These are phyloP conservation scores for Cynodonichthys magdalenae DNA, from an alignment of 2,797 vertebrate species.

Conservation along the genomic window DNA sequence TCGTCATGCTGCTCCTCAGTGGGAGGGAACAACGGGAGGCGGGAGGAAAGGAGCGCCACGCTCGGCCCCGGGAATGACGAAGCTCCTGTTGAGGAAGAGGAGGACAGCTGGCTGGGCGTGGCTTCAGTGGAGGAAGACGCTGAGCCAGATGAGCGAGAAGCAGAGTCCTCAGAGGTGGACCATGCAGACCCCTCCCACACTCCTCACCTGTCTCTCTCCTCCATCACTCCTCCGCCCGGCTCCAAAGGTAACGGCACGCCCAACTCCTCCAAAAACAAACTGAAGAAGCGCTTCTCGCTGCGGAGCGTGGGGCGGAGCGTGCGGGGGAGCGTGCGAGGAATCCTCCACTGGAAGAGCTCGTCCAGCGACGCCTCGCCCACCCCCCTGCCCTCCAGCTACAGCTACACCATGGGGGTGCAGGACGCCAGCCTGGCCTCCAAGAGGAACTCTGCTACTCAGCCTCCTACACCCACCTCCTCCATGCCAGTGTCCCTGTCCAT, in stretches of 20 bases:
- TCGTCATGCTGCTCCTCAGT: conserved; percentile 83
- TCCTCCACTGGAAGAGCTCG: conserved; percentile 90
- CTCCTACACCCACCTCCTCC: conserved; percentile 71
- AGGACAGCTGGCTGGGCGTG: conserved; percentile 75
- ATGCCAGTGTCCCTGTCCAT: conserved; percentile 81
- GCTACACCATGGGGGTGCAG: conserved; percentile 82
- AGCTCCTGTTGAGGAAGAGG: conserved; percentile 73
- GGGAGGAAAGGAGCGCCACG: conserved; percentile 58
- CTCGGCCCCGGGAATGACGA: conserved; percentile 54
- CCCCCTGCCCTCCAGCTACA: conserved; percentile 81
- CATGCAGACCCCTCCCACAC: conserved; percentile 52
- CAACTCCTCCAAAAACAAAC: conserved; percentile 83
- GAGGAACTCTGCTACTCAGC: conserved; percentile 73
- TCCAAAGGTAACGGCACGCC: conserved; percentile 66
- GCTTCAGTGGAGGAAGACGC: conserved; percentile 63
- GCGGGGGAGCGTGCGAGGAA: conserved; percentile 88
- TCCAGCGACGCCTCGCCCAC: conserved; percentile 75
- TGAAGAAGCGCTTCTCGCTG: conserved; percentile 91
- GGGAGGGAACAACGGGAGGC: conserved; percentile 77
- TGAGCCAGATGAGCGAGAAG: conserved; percentile 69
- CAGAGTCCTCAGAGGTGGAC: conserved; percentile 59
- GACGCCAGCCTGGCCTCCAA: conserved; percentile 68
- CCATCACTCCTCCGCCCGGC: conserved; percentile 72
- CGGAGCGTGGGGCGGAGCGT: conserved; percentile 89
- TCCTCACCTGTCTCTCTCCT: conserved; percentile 45